These are phyloP conservation scores for Liasis olivaceus DNA, from an alignment of 2,797 vertebrate species.

Conservation along the genomic window DNA sequence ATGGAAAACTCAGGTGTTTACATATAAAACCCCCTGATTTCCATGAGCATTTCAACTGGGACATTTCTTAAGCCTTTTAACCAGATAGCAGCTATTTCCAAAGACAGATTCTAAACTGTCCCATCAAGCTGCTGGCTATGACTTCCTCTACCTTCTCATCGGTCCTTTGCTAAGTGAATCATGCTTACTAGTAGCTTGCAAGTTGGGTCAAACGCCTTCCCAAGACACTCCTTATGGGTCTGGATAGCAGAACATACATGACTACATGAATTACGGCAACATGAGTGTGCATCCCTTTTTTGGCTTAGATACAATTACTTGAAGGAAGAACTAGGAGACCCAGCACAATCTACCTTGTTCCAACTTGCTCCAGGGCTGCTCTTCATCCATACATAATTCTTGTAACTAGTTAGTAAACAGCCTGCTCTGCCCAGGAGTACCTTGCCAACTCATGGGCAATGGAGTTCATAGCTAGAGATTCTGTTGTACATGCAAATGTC, in stretches of 20 bases:
- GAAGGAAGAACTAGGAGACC: neutral
- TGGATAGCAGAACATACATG: neutral
- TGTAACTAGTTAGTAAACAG: neutral
- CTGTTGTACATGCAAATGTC: neutral
- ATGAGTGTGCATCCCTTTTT: neutral
- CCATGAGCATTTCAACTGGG: neutral
- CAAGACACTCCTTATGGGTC: neutral
- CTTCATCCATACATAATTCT: neutral
- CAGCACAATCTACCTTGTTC: neutral
- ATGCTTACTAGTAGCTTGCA: neutral
- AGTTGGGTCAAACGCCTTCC: neutral
- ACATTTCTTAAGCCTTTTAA: neutral
- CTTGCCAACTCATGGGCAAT: neutral
- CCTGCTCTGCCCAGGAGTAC: neutral
- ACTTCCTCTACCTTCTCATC: neutral
- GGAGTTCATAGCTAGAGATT: neutral
- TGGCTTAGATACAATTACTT: neutral
- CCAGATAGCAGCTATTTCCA: neutral
- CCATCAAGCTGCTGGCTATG: neutral
- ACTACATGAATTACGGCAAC: neutral
- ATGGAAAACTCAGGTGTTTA: too few species aligned
- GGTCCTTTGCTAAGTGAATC: neutral
- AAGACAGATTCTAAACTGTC: neutral
- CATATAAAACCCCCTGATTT: neutral
- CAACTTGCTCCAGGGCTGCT: neutral